Base-by-base conservation (phyloP, 2,113 vertebrate species). In the Chloropsis cyanopogon region DNA sequence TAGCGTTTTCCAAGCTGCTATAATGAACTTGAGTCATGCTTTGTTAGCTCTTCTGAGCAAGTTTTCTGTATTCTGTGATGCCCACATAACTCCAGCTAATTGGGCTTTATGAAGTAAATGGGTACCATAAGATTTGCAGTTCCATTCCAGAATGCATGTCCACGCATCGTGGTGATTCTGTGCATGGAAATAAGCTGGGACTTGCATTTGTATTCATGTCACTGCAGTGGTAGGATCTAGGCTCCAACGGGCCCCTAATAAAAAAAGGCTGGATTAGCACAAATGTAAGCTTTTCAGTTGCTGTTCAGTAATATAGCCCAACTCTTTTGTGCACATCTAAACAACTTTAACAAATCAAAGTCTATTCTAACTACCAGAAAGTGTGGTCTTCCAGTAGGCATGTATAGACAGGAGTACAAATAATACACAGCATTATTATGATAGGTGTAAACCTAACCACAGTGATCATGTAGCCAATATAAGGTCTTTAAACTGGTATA, bases 311-410 rank as follows among this genome's bases (percentile, higher is more conserved):
- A 22, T 59, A 50, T 35, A 29, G 29, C 16, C 11, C 31, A 44
- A 39, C 19, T 59, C 7, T 80, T 79, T 20, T 50, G 23, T 86
- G 93, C 28, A n/a, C 69, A 61, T 42, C 88, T 88, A 86, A 92
- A 86, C 42, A 78, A 86, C 92, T 94, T 96, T 54, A 91, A 81
- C n/a, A 57, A 73, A 96, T 90, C 77, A 88, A 95, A 93, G 79
- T 90, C 60, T 80, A 11, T 93, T 95, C 61, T 87, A 88, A 86
- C 64, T 95, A 81, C 70, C 75, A 94, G 53, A 97, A 93, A 82
- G 71, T 65, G 89, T 83, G 87, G 28, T 86, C 41, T 88, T 75
- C 66, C 84, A 70, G 79, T 31, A 88, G 49, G 12, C 10, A 8
- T 50, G 33, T 9, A 1, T 66, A 95, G 87, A 88, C 56, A 86